Evolutionary conservation across 2,888 invertebrate genomes (phyloP), one percentile per base, ranked within the genome.

Genomic region (Tachina grossa): DNA sequence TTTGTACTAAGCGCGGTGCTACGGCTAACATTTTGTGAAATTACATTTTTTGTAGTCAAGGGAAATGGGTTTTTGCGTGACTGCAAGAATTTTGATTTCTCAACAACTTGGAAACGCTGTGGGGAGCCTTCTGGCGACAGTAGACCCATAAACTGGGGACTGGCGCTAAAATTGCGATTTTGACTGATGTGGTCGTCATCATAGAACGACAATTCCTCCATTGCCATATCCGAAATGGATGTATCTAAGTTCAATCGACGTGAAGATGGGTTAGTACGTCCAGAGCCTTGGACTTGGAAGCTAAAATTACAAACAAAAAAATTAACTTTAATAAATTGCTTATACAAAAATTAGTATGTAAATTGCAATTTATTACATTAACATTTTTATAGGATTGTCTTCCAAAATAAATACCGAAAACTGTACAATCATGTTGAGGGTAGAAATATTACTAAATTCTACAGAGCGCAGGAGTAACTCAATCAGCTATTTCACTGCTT

Each of bases 41-140:
- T 94, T 93, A 87, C 94, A 94, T 87, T 87, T 72, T 88, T 87
- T 59, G 87, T 83, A 79, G 72, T 45, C 53, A 82, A 75, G 14
- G 65, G 69, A 8, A 66, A 65, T 39, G 61, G 6, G 16, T 71
- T 82, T 45, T 78, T 81, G 43, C 76, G 84, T 16, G 74, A 49
- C 11, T 79, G 78, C 51, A 84, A 71, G 31, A 76, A 79, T 84
- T 83, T 81, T 22, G 83, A 31, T 74, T 83, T 86, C n/a, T 88
- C 88, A 55, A 91, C 87, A 63, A 92, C 90, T 83, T 92, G 89
- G 71, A 92, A 92, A 57, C 91, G 90, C 84, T 90, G 91, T 0
- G 93, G 93, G 76, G 92, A 92, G 11, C 92, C 90, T 87, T 92
- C 92, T 0, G 92, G 91, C 39, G 92, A 92, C 10, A 92, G 89